phyloP scores from a whole-genome alignment of 2,797 vertebrate genomes.

The Chrosomus eos region DNA sequence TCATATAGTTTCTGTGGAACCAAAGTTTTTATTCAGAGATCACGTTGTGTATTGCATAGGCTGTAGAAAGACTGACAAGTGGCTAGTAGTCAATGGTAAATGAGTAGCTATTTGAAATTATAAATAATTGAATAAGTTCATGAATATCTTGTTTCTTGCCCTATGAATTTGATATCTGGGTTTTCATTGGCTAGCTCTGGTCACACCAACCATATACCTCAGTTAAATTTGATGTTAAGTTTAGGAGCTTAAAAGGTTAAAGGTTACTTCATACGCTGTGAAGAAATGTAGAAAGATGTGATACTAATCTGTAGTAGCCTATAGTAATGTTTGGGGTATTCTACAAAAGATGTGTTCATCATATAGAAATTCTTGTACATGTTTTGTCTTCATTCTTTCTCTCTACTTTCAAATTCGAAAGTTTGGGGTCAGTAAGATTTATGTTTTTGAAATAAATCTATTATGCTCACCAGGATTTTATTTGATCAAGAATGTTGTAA shows the following conservation, averaged over 20 bases:
- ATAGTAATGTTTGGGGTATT: not conserved
- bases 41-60: not conserved
- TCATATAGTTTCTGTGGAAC: not conserved
- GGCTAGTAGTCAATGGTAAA: not conserved
- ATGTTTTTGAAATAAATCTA: not conserved
- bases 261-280: not conserved
- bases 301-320: too few species aligned
- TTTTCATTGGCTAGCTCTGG: not conserved
- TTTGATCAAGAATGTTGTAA: not conserved
- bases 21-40: conserved; percentile 3
- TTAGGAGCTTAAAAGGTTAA: not conserved
- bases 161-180: not conserved
- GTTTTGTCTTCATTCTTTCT: not conserved
- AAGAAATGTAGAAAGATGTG: not conserved
- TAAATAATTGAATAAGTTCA: not conserved
- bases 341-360: not conserved
- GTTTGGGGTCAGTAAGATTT: not conserved
- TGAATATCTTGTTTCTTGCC: not conserved
- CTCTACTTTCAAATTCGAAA: not conserved
- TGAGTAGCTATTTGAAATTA: not conserved
- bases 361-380: not conserved
- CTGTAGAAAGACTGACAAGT: not conserved
- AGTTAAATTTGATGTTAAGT: not conserved
- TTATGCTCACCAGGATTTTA: not conserved
- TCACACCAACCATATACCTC: not conserved